Percentiles rank a stretch among this genome's conserved stretches.
Conservation (phyloP, 2,797 vertebrate species). For the Agapornis canus region DNA sequence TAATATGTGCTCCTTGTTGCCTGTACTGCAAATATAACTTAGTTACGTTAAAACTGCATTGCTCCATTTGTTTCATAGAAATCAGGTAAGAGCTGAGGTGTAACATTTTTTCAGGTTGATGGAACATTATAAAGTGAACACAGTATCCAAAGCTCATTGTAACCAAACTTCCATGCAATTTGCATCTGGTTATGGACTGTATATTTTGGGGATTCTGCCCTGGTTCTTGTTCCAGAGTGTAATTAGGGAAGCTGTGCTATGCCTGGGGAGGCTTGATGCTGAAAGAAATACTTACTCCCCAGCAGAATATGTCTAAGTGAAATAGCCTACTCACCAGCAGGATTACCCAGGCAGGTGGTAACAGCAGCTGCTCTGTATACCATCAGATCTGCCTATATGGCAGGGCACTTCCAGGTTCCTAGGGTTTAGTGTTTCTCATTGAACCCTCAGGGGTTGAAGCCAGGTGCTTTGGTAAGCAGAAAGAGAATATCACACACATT, state of each 20-base stretch:
- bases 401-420: neutral
- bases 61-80: neutral
- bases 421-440: neutral
- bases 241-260: neutral
- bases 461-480: neutral
- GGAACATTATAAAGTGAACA: neutral
- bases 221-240: neutral
- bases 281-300: neutral
- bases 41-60: neutral
- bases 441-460: neutral
- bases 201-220: neutral
- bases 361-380: neutral
- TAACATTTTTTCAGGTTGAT: neutral
- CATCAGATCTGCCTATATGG: accelerated
- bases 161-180: neutral
- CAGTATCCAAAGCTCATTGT: neutral
- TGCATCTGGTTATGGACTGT: neutral
- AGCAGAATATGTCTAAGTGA: neutral
- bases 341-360: neutral
- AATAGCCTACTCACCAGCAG: neutral
- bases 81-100: neutral
- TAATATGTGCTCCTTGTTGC: neutral
- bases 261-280: neutral
- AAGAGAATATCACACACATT: neutral
- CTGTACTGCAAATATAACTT: neutral